Evolutionary conservation across 2,888 invertebrate genomes (phyloP).

Genomic region (Limnephilus rhombicus): DNA sequence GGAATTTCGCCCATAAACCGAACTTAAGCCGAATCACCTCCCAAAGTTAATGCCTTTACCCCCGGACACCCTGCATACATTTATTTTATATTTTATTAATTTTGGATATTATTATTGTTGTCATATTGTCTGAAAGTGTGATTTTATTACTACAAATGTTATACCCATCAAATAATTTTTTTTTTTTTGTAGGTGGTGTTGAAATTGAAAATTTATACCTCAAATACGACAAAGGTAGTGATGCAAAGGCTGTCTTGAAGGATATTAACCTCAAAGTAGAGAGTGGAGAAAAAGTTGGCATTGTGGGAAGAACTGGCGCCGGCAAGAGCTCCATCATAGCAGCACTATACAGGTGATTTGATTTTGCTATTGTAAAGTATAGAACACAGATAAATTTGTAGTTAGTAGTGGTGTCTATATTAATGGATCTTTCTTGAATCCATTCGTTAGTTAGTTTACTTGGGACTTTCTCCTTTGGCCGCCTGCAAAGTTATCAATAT

Average conservation of each 20-base stretch:
- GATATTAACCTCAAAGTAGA: constrained; percentile 79
- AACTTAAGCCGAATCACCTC: too few species aligned
- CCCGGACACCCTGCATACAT: too few species aligned
- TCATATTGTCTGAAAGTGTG: too few species aligned
- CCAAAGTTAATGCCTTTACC: too few species aligned
- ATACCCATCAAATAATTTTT: not conserved
- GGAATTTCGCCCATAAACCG: too few species aligned
- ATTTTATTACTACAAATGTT: too few species aligned
- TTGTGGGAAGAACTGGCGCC: constrained; percentile 90
- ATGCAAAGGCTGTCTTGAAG: constrained; percentile 73
- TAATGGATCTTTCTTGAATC: too few species aligned
- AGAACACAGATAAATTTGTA: not conserved
- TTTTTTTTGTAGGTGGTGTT: constrained; percentile 56
- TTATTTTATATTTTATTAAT: too few species aligned
- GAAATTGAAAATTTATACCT: constrained; percentile 61
- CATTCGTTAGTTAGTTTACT: too few species aligned
- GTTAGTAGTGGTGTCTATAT: not conserved
- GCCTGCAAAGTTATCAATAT: too few species aligned
- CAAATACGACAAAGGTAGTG: constrained; percentile 59
- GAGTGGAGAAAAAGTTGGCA: constrained; percentile 83
- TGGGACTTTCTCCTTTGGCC: too few species aligned
- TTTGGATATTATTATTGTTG: too few species aligned
- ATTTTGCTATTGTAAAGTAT: not conserved
- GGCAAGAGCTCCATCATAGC: constrained; percentile 88
- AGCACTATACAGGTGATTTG: constrained; percentile 82